Percentiles rank a stretch among this genome's conserved stretches.
phyloP scores from a whole-genome alignment of 1,140 invertebrate genomes.

The Macrobrachium nipponense region DNA sequence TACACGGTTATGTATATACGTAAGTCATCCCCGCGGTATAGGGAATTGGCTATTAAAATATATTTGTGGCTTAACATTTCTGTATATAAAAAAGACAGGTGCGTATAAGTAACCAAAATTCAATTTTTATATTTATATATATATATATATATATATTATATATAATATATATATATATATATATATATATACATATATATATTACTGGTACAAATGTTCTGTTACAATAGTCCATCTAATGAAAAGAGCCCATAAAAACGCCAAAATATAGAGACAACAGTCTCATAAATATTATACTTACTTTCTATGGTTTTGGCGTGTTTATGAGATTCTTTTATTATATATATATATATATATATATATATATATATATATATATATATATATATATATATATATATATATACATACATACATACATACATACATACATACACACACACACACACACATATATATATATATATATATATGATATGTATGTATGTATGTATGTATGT shows the following conservation, averaged over 20 bases:
- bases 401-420: neutral
- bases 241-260: too few relatives aligned
- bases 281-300: neutral
- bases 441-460: neutral
- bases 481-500: slow-evolving; percentile 2
- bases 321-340: too few relatives aligned
- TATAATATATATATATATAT: slow-evolving; percentile 17
- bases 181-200: slow-evolving; percentile 7
- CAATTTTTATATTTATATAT: neutral
- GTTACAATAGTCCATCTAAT: too few relatives aligned
- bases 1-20: too few relatives aligned
- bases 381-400: neutral
- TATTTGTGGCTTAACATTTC: too few relatives aligned
- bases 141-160: slow-evolving; percentile 7
- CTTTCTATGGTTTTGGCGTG: too few relatives aligned
- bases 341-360: slow-evolving; percentile 16
- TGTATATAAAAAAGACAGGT: too few relatives aligned
- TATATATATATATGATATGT: neutral
- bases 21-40: too few relatives aligned
- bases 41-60: too few relatives aligned
- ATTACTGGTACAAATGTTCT: too few relatives aligned
- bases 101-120: too few relatives aligned
- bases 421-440: neutral
- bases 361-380: slow-evolving; percentile 1
- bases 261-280: neutral